Conservation (phyloP, 2,888 invertebrate genomes). For the Apamea sordens region DNA sequence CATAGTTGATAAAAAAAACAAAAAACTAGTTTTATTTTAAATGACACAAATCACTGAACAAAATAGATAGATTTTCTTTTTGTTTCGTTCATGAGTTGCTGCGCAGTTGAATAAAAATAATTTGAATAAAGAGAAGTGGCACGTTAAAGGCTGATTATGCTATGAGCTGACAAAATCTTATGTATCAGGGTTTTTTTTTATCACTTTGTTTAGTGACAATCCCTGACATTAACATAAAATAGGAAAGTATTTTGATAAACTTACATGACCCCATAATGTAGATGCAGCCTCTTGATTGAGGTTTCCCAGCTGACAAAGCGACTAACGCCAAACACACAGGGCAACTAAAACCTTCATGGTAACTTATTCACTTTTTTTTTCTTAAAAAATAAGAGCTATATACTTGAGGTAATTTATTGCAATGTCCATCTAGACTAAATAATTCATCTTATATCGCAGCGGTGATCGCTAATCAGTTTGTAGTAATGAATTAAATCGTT, state of each 20-base stretch:
- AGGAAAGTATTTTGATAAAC: constrained; percentile 52
- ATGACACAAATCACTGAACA: too few relatives aligned
- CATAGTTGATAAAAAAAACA: too few relatives aligned
- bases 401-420: neutral
- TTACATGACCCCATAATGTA: constrained; percentile 76
- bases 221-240: neutral
- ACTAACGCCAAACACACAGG: constrained; percentile 63
- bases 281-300: constrained; percentile 73
- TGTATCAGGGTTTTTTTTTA: too few relatives aligned
- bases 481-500: constrained; percentile 3
- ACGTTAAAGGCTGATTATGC: too few relatives aligned
- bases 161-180: too few relatives aligned
- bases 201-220: too few relatives aligned
- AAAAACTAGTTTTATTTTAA: too few relatives aligned
- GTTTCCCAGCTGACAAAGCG: constrained; percentile 63
- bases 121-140: too few relatives aligned
- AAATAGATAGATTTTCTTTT: too few relatives aligned
- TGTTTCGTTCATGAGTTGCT: too few relatives aligned
- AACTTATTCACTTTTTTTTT: constrained; percentile 6
- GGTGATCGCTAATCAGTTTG: neutral
- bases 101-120: too few relatives aligned
- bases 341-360: constrained; percentile 67
- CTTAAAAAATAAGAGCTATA: neutral
- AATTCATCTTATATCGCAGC: constrained; percentile 1
- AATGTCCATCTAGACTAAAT: neutral